phyloP scores from a whole-genome alignment of 2,888 invertebrate genomes.

The Byasa hedistus region DNA sequence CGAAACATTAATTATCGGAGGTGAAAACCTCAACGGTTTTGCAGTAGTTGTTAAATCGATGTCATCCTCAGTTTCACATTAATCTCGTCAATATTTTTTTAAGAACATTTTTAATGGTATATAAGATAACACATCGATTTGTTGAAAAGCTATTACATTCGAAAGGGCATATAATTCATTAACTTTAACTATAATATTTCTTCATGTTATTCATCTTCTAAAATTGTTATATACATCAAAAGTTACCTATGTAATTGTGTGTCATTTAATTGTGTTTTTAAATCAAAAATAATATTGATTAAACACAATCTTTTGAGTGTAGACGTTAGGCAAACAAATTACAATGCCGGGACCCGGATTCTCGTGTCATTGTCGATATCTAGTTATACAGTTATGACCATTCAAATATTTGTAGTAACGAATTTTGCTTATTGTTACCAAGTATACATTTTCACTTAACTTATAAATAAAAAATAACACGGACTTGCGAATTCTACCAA shows the following conservation, averaged over 20 bases:
- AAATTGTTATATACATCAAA: not conserved
- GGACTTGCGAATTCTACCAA: not conserved
- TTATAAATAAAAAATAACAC: slow-evolving; percentile 1
- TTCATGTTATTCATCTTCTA: not conserved
- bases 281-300: slow-evolving; percentile 16
- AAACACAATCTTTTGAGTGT: slow-evolving; percentile 5
- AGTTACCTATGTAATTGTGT: not conserved
- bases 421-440: slow-evolving; percentile 12
- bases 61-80: slow-evolving; percentile 15
- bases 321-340: slow-evolving; percentile 23
- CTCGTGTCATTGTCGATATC: slow-evolving; percentile 11
- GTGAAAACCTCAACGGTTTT: slow-evolving; percentile 27
- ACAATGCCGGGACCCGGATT: slow-evolving; percentile 16
- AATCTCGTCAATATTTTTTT: slow-evolving; percentile 13
- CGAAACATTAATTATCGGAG: slow-evolving; percentile 37
- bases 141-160: not conserved
- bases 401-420: slow-evolving; percentile 19
- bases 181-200: not conserved
- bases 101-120: slow-evolving; percentile 2
- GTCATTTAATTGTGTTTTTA: too few species aligned
- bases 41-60: slow-evolving; percentile 19
- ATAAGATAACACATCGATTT: slow-evolving; percentile 11
- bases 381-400: slow-evolving; percentile 20
- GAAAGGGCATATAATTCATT: not conserved
- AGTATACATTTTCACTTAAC: not conserved